Conservation (phyloP, 2,113 vertebrate genomes). For the Parus major region DNA sequence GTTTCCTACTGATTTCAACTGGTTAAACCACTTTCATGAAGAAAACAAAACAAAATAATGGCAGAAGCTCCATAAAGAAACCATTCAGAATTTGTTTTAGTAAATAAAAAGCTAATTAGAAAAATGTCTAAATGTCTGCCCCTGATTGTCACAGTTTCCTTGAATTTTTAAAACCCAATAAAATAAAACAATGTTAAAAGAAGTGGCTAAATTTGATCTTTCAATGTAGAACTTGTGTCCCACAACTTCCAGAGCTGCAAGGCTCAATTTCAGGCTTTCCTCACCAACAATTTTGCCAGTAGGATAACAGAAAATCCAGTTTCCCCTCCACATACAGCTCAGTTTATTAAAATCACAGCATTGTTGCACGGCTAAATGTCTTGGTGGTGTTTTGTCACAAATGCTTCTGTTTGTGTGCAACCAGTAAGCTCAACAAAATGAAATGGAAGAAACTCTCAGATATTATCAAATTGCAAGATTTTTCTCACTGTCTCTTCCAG, state of each 20-base stretch:
- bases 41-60: not conserved
- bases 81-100: not conserved
- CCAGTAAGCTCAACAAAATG: not conserved
- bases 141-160: not conserved
- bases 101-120: not conserved
- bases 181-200: not conserved
- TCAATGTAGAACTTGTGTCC: not conserved
- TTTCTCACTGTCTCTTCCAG: not conserved
- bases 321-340: not conserved
- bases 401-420: not conserved
- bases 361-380: not conserved
- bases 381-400: not conserved
- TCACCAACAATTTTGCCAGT: not conserved
- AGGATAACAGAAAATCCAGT: conserved; percentile 2
- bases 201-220: not conserved
- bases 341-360: conserved; percentile 11
- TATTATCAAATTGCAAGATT: not conserved
- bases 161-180: not conserved
- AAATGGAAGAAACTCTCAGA: conserved; percentile 10
- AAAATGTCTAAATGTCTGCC: not conserved
- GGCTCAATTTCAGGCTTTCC: conserved; percentile 6
- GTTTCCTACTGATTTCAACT: not conserved
- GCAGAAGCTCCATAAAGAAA: not conserved
- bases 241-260: not conserved
- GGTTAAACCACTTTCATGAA: not conserved